A percentile compares a stretch with the other conserved stretches of the same genome.
Evolutionary conservation across 35 echinoderm and acorn worm species (phyloP).

Genomic region (Ptychodera flava): DNA sequence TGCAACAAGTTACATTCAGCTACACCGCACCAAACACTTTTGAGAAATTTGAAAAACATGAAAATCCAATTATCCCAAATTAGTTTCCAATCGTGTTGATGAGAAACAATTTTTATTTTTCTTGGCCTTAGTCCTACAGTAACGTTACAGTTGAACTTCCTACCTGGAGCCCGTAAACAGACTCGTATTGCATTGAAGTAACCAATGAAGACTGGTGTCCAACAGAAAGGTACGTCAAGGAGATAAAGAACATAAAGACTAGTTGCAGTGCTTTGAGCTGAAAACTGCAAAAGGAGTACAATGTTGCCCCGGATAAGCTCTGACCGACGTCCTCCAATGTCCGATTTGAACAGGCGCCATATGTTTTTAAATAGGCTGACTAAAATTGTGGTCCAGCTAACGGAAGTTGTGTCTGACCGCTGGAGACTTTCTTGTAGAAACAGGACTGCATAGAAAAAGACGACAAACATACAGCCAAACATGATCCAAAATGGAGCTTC

Average conservation of each 20-base stretch:
- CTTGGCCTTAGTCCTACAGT: too few species aligned
- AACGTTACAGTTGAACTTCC: too few species aligned
- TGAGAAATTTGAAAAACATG: too few species aligned
- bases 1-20: too few species aligned
- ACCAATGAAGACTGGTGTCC: background rate
- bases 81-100: too few species aligned
- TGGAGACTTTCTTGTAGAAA: background rate
- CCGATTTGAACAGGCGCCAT: background rate
- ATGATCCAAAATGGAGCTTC: background rate
- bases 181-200: background rate
- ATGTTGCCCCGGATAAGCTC: background rate
- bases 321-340: background rate
- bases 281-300: background rate
- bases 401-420: background rate
- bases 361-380: background rate
- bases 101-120: too few species aligned
- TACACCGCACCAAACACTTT: too few species aligned
- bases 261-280: background rate
- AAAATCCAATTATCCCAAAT: too few species aligned
- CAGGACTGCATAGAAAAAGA: background rate
- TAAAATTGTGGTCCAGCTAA: background rate
- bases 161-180: background rate
- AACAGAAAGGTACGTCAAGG: background rate
- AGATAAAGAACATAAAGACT: background rate
- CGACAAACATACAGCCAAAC: background rate